Base-by-base conservation (phyloP, 2,113 vertebrate species). In the Aphyosemion australe region DNA sequence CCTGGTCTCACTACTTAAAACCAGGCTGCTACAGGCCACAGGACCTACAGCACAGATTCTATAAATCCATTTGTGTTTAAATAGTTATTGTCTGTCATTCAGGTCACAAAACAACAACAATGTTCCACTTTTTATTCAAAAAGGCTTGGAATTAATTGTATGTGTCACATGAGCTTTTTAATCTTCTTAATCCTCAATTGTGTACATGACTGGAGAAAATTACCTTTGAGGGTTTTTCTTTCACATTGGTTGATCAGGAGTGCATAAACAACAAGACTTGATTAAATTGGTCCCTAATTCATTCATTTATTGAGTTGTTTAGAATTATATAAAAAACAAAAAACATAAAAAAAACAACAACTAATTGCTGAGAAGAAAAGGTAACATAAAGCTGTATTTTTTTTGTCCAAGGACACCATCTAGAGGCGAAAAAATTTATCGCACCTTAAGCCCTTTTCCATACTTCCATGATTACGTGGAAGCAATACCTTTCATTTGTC, bases 101-200 rank as follows among this genome's bases (percentile, higher is more conserved):
- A 37, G 26, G 34, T 13, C 5, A 51, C 7, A 0, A 50, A 21
- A 21, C 34, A 37, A 12, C 4, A 31, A 31, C 6, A 18, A 8
- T 47, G 0, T 8, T n/a, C 4, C 16, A 52, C 47, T 21, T 12
- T 69, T 68, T n/a, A 61, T 5, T 47, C 42, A 21, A 54, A 57
- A 69, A 43, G 43, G 34, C 26, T 47, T 53, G 26, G 21, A 50
- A 31, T 6, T 39, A 54, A 54, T 65, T 68, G 16, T 20, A 18
- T 61, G 51, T 64, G 43, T 59, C 19, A 41, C 54, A 69, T 6
- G 3, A 31, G 15, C 18, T 46, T 37, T 54, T 56, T 43, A 68
- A 60, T 76, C 42, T 32, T 39, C 14, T 20, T 54, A 65, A 65
- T 73, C 56, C 60, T 62, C 52, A 14, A 42, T 42, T 42, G 41